Percentiles rank a stretch among this genome's conserved stretches.
These are phyloP conservation scores for Bungarus multicinctus DNA, from an alignment of 2,113 vertebrate species.

Conservation along the genomic window DNA sequence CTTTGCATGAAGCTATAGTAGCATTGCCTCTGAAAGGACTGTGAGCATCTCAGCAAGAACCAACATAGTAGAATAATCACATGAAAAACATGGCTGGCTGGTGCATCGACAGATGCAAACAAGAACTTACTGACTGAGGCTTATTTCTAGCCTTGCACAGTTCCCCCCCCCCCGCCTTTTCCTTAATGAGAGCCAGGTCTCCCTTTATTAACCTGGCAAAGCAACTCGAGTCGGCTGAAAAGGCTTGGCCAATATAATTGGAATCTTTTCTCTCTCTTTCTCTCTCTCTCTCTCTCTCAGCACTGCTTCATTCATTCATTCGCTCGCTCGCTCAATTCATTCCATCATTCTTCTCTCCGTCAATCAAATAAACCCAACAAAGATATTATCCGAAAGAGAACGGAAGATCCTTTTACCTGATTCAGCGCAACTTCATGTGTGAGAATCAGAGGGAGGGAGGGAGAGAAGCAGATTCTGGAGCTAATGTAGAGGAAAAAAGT, in stretches of 20 bases:
- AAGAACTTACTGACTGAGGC: constrained; percentile 68
- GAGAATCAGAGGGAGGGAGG: background rate
- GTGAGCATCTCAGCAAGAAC: constrained; percentile 67
- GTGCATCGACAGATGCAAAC: constrained; percentile 69
- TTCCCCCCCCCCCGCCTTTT: background rate
- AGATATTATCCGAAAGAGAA: background rate
- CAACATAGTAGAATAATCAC: constrained; percentile 58
- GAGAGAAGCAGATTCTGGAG: constrained; percentile 47
- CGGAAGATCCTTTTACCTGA: constrained; percentile 62
- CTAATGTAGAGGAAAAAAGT: constrained; percentile 14
- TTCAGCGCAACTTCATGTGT: constrained; percentile 48
- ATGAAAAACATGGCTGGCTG: constrained; percentile 81
- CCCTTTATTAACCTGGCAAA: background rate
- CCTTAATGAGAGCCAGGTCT: background rate
- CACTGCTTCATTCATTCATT: background rate
- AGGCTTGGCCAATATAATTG: constrained; percentile 40
- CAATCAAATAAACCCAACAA: constrained; percentile 30
- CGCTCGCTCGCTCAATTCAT: background rate
- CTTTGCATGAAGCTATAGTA: constrained; percentile 50
- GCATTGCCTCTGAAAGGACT: constrained; percentile 57
- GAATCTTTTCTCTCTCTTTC: constrained; percentile 23
- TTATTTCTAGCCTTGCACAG: constrained; percentile 53
- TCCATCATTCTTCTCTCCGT: constrained; percentile 8
- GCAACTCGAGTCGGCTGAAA: constrained; percentile 33
- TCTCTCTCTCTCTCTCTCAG: background rate